Conservation (phyloP, 2,888 invertebrate genomes). For the Rhimphoctona megacephalus region DNA sequence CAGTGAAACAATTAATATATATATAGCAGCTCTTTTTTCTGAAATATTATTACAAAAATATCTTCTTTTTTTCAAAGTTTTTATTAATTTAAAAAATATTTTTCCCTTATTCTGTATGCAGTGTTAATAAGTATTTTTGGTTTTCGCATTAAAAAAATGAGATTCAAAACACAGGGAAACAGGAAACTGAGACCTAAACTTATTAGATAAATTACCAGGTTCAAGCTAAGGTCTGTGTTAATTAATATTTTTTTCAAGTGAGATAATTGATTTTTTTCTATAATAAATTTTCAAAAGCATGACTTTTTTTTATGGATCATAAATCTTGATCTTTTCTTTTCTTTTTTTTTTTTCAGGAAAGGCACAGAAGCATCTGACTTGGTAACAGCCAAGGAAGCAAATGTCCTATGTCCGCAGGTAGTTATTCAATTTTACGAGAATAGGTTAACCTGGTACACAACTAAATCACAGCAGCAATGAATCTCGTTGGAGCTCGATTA, state of each 20-base stretch:
- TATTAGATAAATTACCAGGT: too few species aligned
- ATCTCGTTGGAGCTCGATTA: background rate
- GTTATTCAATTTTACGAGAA: constrained; percentile 91
- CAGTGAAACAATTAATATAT: too few species aligned
- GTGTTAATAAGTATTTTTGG: background rate
- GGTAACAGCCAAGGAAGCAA: constrained; percentile 89
- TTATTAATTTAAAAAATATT: background rate
- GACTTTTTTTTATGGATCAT: background rate
- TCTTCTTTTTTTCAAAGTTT: too few species aligned
- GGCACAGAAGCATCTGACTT: constrained; percentile 90
- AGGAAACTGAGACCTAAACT: too few species aligned
- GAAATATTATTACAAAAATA: too few species aligned
- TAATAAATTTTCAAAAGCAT: background rate
- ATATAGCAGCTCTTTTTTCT: too few species aligned
- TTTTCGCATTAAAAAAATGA: background rate
- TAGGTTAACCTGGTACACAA: constrained; percentile 95
- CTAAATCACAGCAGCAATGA: constrained; percentile 81
- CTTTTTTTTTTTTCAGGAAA: constrained; percentile 84
- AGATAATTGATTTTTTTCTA: background rate
- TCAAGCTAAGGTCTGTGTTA: too few species aligned
- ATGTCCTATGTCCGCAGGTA: constrained; percentile 89
- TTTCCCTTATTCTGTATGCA: background rate
- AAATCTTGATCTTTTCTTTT: background rate
- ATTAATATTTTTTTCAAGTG: background rate
- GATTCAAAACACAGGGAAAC: background rate